phyloP scores from a whole-genome alignment of 2,797 vertebrate genomes.

The Platalea minor region DNA sequence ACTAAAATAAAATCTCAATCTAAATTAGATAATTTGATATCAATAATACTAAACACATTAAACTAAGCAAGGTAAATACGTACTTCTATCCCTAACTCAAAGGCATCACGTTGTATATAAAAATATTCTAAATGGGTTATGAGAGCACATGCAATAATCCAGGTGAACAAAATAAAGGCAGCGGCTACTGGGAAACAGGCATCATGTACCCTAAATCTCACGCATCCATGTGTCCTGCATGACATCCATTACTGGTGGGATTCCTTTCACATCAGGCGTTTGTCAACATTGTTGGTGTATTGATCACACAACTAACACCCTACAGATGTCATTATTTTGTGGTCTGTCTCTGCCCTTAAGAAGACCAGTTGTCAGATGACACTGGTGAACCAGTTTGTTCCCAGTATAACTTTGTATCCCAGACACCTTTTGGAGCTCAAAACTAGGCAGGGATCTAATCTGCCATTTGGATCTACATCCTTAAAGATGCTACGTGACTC shows the following conservation, averaged over 20 bases:
- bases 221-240: background rate
- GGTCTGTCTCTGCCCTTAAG: background rate
- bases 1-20: background rate
- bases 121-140: background rate
- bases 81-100: background rate
- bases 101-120: background rate
- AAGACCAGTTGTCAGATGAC: background rate
- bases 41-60: background rate
- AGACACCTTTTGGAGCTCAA: background rate
- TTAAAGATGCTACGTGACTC: background rate
- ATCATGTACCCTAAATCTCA: background rate
- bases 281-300: background rate
- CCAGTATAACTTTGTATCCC: background rate
- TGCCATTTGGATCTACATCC: background rate
- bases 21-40: background rate
- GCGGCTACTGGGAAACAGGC: background rate
- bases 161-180: background rate
- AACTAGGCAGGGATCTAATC: background rate
- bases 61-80: background rate
- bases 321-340: background rate
- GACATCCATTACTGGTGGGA: background rate
- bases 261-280: background rate
- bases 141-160: background rate
- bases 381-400: background rate
- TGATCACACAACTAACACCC: background rate